phyloP scores from a whole-genome alignment of 1,140 invertebrate genomes.

The Monomorium pharaonis region DNA sequence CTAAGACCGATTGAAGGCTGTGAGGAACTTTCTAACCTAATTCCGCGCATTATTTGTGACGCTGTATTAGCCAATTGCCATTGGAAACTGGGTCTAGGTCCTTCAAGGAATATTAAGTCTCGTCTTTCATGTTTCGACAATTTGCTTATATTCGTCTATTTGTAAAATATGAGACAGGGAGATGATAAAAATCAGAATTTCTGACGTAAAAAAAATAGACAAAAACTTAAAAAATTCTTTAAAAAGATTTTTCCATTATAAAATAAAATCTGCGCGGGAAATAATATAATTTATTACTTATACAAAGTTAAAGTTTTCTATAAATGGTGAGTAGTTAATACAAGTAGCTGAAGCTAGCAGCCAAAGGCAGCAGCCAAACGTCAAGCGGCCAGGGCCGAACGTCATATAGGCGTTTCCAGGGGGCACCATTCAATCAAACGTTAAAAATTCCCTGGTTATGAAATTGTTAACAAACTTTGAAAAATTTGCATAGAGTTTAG shows the following conservation, averaged over 20 bases:
- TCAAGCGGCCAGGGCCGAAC: no score
- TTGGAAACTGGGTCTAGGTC: conserved; percentile 74
- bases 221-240: no score
- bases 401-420: no score
- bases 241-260: not conserved
- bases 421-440: no score
- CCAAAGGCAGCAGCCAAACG: no score
- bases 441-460: no score
- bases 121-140: conserved; percentile 50
- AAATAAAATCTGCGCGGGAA: not conserved
- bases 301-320: not conserved
- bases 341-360: no score
- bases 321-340: not conserved
- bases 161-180: not conserved
- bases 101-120: conserved; percentile 71
- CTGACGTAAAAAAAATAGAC: no score
- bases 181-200: not conserved
- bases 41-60: conserved; percentile 66
- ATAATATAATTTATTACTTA: not conserved
- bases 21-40: conserved; percentile 76
- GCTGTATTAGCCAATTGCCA: conserved; percentile 73
- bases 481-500: no score
- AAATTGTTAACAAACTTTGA: no score
- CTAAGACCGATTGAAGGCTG: conserved; percentile 49
- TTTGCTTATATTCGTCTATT: not conserved